Base-by-base conservation (phyloP, 2,888 invertebrate species). In the Melinaea marsaeus region DNA sequence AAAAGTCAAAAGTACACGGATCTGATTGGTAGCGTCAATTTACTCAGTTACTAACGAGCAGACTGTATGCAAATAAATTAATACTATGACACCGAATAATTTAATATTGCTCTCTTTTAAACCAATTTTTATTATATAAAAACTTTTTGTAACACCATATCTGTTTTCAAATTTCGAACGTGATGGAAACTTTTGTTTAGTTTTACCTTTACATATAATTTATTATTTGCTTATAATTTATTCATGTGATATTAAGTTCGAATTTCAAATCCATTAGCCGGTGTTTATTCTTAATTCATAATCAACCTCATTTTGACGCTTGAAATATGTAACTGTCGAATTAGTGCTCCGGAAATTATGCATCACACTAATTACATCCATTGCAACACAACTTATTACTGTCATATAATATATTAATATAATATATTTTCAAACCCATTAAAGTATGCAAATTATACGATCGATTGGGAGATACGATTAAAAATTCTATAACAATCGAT, bases 331-430 rank as follows among this genome's bases (percentile, higher is more conserved):
- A 54, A 58, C 55, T 58, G 54, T 56, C 22, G 35, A 55, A 51
- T 60, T 45, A n/a, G 22, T 34, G 62, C 64, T 70, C 63, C 55
- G 63, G 63, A 65, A 71, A 67, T 69, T 74, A 75, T 73, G 74
- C 76, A 76, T 67, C 63, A 73, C 73, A 75, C 74, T 72, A 69
- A 69, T 69, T 73, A 60, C 69, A 69, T 75, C 72, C 75, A 73
- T 75, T 72, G 72, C 66, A 57, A 69, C 58, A 69, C 55, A 64
- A 69, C 33, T 75, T 72, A 69, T 74, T 74, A 11, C 42, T 42
- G 9, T 42, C 11, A 42, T 42, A 42, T 9, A 42, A 42, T 42
- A 9, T 42, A 9, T 42, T 42, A 9, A 9, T 9, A 9, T 42
- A 9, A 42, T 5, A 9, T 9, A 9, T 42, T 42, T 42, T 42